Evolutionary conservation across 2,113 vertebrate genomes (phyloP).

Genomic region (Campylomormyrus numenius): DNA sequence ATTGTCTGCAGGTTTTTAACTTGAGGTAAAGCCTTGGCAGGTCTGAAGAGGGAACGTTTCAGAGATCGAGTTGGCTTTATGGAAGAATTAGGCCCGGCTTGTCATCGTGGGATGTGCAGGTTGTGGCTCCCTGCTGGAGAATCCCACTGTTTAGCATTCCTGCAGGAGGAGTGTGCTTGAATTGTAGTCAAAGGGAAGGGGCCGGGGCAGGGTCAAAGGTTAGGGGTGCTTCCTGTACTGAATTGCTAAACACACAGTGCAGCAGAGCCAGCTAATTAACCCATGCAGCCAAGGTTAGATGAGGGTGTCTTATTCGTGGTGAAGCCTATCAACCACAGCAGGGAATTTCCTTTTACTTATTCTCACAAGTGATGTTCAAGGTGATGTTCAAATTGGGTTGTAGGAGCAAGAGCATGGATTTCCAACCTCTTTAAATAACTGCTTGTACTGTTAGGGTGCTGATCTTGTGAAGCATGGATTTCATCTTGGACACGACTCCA

Average conservation of each 20-base stretch:
- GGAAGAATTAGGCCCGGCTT: not conserved
- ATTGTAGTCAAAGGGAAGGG: constrained; percentile 11
- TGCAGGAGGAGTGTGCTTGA: not conserved
- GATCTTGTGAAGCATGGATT: not conserved
- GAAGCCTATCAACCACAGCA: not conserved
- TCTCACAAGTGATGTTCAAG: not conserved
- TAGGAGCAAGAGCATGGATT: not conserved
- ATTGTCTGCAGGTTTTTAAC: not conserved
- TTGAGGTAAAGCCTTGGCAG: not conserved
- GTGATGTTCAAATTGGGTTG: not conserved
- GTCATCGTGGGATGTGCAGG: not conserved
- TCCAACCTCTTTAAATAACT: not conserved
- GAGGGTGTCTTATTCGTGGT: not conserved
- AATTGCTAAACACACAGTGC: constrained; percentile 23
- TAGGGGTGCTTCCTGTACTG: constrained; percentile 18
- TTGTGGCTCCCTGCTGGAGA: not conserved
- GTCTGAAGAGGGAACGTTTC: not conserved
- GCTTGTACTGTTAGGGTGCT: not conserved
- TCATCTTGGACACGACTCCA: not conserved
- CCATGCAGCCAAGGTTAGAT: not conserved
- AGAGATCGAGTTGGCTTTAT: not conserved
- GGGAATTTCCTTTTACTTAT: not conserved
- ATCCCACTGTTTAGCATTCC: constrained; percentile 23
- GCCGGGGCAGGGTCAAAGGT: constrained; percentile 27
- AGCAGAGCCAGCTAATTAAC: constrained; percentile 31